Evolutionary conservation across 2,797 vertebrate species (phyloP).

Genomic region (Discoglossus pictus): DNA sequence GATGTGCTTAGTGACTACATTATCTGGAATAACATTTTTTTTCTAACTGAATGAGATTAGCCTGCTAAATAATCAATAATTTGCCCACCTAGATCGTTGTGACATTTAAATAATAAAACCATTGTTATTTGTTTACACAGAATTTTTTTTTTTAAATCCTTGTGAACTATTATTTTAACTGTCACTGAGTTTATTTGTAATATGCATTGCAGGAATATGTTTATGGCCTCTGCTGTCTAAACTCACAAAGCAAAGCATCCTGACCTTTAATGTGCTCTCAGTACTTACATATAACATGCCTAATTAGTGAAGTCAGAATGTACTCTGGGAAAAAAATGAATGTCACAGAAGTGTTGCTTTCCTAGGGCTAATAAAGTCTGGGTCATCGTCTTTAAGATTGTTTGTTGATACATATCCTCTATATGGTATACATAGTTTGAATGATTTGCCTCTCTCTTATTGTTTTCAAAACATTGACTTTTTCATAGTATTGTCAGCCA

Average conservation of each 20-base stretch:
- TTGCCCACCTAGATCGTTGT: too few relatives aligned
- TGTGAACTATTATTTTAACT: too few relatives aligned
- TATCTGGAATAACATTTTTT: too few relatives aligned
- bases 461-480: conserved; percentile 74
- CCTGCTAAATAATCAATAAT: too few relatives aligned
- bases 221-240: background rate
- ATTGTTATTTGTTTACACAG: background rate
- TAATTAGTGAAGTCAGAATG: conserved; percentile 36
- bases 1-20: too few relatives aligned
- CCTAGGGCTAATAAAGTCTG: conserved; percentile 47
- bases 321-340: conserved; percentile 45
- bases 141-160: too few relatives aligned
- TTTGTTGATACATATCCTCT: conserved; percentile 57
- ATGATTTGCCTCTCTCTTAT: conserved; percentile 59
- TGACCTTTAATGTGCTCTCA: conserved; percentile 26
- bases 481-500: conserved; percentile 73
- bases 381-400: conserved; percentile 69
- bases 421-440: conserved; percentile 52
- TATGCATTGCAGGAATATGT: too few relatives aligned
- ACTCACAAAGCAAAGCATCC: conserved; percentile 2
- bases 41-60: too few relatives aligned
- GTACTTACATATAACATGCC: conserved; percentile 12
- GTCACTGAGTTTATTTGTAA: too few relatives aligned
- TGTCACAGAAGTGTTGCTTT: conserved; percentile 40
- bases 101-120: background rate